These are phyloP conservation scores for Hoplostethus mediterraneus DNA, from an alignment of 2,797 vertebrate species.

Conservation along the genomic window DNA sequence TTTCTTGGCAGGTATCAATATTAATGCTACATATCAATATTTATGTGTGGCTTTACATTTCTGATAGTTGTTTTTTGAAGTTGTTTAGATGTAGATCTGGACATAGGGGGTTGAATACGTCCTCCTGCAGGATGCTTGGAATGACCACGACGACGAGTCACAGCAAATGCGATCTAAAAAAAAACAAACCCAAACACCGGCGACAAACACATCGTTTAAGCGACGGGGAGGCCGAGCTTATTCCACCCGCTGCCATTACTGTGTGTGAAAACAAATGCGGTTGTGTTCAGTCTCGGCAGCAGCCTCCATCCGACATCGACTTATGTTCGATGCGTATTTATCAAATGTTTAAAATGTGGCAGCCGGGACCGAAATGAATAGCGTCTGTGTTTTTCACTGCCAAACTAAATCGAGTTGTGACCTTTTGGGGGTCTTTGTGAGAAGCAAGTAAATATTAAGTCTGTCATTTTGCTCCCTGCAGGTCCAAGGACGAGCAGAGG, in stretches of 20 bases:
- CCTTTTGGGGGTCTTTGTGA: constrained; percentile 38
- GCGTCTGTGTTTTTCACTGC: constrained; percentile 26
- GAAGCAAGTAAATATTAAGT: constrained; percentile 33
- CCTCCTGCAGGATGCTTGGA: background rate
- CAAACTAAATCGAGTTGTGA: constrained; percentile 36
- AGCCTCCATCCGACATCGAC: constrained; percentile 24
- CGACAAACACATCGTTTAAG: constrained; percentile 14
- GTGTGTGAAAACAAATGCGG: constrained; percentile 49
- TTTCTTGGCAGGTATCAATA: constrained; percentile 49
- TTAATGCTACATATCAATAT: constrained; percentile 52
- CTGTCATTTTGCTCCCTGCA: background rate
- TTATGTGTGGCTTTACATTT: constrained; percentile 35
- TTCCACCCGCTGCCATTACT: constrained; percentile 36
- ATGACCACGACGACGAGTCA: background rate
- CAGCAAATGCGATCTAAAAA: background rate
- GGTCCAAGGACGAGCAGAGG: background rate
- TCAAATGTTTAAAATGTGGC: constrained; percentile 36
- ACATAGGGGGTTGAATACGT: constrained; percentile 13
- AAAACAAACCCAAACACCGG: background rate
- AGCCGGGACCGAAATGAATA: constrained; percentile 49
- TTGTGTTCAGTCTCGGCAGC: constrained; percentile 20
- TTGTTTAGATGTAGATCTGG: background rate
- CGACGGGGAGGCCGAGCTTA: background rate
- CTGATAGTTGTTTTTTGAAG: background rate
- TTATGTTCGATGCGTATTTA: constrained; percentile 43